phyloP scores from a whole-genome alignment of 2,888 invertebrate species.

The Aricia artaxerxes region DNA sequence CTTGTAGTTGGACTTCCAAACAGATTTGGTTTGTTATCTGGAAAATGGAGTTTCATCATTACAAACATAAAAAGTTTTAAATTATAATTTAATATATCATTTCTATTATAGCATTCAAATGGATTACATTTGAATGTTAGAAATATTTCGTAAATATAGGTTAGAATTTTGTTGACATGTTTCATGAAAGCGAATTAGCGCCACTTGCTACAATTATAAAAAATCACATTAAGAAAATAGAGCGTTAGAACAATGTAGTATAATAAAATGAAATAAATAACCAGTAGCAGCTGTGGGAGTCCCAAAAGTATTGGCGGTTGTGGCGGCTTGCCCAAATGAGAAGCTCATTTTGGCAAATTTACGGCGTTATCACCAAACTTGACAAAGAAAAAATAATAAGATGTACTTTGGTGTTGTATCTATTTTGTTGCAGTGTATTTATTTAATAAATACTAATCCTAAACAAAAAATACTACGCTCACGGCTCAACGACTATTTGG shows the following conservation, averaged over 20 bases:
- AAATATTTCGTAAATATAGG: not conserved
- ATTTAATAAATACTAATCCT: not conserved
- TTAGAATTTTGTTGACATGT: conserved; percentile 24
- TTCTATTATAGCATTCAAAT: too few species aligned
- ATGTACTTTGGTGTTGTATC: not conserved
- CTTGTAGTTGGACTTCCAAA: conserved; percentile 49
- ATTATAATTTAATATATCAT: too few species aligned
- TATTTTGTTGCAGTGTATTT: not conserved
- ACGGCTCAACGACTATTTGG: not conserved
- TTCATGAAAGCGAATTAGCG: not conserved
- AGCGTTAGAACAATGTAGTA: not conserved
- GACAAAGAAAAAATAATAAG: not conserved
- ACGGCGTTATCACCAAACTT: conserved; percentile 19
- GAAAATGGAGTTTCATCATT: not conserved
- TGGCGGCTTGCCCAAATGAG: conserved; percentile 60
- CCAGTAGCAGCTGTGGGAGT: conserved; percentile 63
- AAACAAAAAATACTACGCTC: not conserved
- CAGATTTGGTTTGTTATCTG: conserved; percentile 43
- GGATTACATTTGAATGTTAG: not conserved
- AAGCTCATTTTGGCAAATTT: conserved; percentile 55
- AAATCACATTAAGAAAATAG: conserved; percentile 25
- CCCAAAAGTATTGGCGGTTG: conserved; percentile 60
- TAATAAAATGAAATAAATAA: not conserved
- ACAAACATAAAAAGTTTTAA: not conserved
- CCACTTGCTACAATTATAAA: not conserved